Base-by-base conservation (phyloP, 2,888 invertebrate species). In the Diloba caeruleocephala region DNA sequence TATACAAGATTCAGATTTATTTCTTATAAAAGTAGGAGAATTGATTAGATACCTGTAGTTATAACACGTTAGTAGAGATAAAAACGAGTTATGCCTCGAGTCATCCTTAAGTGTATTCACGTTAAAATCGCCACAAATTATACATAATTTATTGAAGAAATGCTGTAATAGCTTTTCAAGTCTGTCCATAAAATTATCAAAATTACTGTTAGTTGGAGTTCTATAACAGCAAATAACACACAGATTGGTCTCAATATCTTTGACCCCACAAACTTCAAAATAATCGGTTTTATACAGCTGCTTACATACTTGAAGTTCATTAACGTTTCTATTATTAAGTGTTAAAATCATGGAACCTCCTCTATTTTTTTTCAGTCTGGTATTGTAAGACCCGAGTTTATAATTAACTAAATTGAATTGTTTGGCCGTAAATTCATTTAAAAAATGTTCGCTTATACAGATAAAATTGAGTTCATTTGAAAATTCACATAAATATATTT, bases 251-350 rank as follows among this genome's bases (percentile, higher is more conserved):
- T 39, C 17, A 3, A 28, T 10, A 39, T 39, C 28, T 12, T 28
- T 39, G 8, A 39, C 15, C 9, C 38, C 38, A 10, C 38, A 39
- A 6, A 28, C 17, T 28, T 39, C 38, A 39, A 39, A 39, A 17
- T n/a, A n/a, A 7, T 39, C 10, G 0, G 15, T 28, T 28, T 39
- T 39, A 25, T 39, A 39, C 2, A 39, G n/a, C 9, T 39, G 9
- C 17, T 39, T 26, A 17, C 38, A 39, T 5, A 39, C 28, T 39
- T 19, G 19, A 2, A 34, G 21, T 0, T 34, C 34, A 10, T 34
- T 21, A 21, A 14, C 14, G 13, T 37, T 14, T 31, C 13, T 31
- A 17, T 41, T 13, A 21, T 31, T 29, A n/a, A 8, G 10, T 19
- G 29, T 13, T 17, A 41, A 19, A 8, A 41, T 41, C 21, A 41